Conservation (phyloP, 2,113 vertebrate genomes). For the Zosterops lateralis region DNA sequence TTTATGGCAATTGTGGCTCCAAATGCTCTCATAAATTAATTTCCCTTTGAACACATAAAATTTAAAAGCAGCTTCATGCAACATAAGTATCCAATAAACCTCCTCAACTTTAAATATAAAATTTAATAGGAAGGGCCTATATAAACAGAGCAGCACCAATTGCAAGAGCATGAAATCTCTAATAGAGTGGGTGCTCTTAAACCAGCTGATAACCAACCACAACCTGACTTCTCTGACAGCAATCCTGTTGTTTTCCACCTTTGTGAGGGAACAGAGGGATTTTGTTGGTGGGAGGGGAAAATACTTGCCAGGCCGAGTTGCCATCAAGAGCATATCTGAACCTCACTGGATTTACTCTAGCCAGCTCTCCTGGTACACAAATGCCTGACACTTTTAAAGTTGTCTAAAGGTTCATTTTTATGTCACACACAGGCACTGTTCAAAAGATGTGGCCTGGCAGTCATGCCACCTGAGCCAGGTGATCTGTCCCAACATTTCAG, state of each 20-base stretch:
- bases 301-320: fast-evolving
- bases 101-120: background rate
- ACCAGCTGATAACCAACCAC: background rate
- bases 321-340: background rate
- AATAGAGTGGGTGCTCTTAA: background rate
- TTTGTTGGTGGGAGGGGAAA: background rate
- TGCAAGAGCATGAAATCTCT: background rate
- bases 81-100: background rate
- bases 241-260: background rate
- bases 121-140: background rate
- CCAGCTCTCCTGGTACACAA: background rate
- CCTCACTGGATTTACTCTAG: background rate
- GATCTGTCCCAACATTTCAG: background rate
- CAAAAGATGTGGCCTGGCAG: background rate
- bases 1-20: background rate
- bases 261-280: background rate
- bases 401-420: background rate
- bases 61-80: background rate
- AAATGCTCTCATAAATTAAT: background rate
- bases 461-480: background rate
- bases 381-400: background rate
- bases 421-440: background rate
- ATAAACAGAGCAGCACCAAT: background rate
- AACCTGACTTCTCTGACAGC: background rate
- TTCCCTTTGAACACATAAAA: background rate